phyloP scores from a whole-genome alignment of 2,113 vertebrate genomes.

The Scartelaos histophorus region DNA sequence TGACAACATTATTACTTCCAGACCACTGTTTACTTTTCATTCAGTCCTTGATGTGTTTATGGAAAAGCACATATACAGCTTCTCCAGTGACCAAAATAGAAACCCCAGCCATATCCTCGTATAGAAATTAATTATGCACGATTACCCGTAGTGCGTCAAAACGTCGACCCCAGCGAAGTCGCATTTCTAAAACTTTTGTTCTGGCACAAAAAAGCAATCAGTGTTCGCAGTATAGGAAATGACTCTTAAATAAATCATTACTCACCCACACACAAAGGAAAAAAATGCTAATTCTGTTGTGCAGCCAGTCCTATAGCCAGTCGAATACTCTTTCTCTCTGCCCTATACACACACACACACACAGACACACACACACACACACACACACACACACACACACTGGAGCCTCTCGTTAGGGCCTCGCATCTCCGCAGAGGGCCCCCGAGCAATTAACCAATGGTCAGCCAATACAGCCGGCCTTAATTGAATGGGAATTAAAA shows the following conservation, averaged over 20 bases:
- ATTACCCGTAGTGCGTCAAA: neutral
- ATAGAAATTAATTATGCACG: neutral
- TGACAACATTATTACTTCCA: too few species aligned
- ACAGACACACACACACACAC: neutral
- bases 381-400: too few species aligned
- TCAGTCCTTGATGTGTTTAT: too few species aligned
- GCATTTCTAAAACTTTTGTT: neutral
- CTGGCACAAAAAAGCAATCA: neutral
- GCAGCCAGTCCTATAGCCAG: neutral
- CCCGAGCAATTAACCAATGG: constrained; percentile 69
- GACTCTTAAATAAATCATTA: constrained; percentile 8
- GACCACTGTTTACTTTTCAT: too few species aligned
- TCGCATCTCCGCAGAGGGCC: constrained; percentile 40
- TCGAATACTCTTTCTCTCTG: neutral
- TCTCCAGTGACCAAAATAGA: neutral
- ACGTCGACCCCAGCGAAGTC: neutral
- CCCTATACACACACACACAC: too few species aligned
- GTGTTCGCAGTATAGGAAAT: neutral
- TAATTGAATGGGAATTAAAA: constrained; percentile 75
- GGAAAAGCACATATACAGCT: too few species aligned
- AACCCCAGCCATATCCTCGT: neutral
- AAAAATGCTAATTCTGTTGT: neutral
- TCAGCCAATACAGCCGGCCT: constrained; percentile 59
- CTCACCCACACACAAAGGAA: neutral
- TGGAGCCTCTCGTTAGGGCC: constrained; percentile 37